Evolutionary conservation across 2,888 invertebrate species (phyloP).

Genomic region (Bhutanitis thaidina): DNA sequence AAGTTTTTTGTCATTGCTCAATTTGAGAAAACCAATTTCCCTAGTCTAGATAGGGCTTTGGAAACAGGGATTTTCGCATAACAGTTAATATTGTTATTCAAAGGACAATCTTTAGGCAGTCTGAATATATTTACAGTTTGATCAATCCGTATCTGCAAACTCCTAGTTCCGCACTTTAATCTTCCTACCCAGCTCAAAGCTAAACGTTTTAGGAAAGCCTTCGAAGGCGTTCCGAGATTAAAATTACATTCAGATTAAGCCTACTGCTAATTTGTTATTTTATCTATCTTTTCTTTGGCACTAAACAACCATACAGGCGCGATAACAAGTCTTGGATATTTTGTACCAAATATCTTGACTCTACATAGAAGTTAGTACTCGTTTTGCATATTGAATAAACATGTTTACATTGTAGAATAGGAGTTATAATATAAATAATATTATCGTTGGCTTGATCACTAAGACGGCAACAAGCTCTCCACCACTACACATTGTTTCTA

Average conservation of each 20-base stretch:
- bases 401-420: no score
- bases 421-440: background rate
- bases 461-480: no score
- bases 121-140: slow-evolving; percentile 9
- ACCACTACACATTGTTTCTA: no score
- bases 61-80: background rate
- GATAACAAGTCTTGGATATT: no score
- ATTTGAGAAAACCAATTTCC: no score
- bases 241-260: slow-evolving; percentile 3
- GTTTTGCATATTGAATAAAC: no score
- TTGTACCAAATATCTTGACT: no score
- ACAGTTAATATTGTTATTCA: background rate
- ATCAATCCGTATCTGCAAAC: slow-evolving; percentile 3
- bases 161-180: slow-evolving; percentile 9
- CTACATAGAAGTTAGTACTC: no score
- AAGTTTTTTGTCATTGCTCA: no score
- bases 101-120: background rate
- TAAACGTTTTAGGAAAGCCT: background rate
- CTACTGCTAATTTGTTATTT: background rate
- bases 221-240: background rate
- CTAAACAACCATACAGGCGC: background rate
- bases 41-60: no score
- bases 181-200: slow-evolving; percentile 2
- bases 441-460: background rate
- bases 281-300: background rate